Conservation (phyloP, 1,140 invertebrate species). For the Atta colombica region DNA sequence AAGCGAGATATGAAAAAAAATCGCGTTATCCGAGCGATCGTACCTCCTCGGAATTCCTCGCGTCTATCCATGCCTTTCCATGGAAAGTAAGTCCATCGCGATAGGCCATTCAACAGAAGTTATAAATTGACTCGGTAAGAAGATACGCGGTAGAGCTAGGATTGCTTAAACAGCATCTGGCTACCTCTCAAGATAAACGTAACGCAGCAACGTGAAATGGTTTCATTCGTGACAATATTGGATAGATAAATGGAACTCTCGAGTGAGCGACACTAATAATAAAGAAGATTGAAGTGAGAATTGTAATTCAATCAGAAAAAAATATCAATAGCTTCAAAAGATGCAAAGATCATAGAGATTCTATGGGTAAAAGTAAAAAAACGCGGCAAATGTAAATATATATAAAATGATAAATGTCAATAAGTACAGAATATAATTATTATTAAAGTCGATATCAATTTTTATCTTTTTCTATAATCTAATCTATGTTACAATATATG, state of each 20-base stretch:
- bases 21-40: slow-evolving; percentile 45
- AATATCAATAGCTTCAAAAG: slow-evolving; percentile 10
- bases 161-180: slow-evolving; percentile 27
- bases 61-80: slow-evolving; percentile 3
- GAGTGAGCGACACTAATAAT: background rate
- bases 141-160: slow-evolving; percentile 39
- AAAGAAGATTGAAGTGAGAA: background rate
- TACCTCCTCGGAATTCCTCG: slow-evolving; percentile 25
- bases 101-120: slow-evolving; percentile 38
- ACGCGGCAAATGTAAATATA: background rate
- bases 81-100: slow-evolving; percentile 10
- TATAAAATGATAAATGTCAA: background rate
- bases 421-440: background rate
- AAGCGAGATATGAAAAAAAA: slow-evolving; percentile 3
- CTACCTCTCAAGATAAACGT: slow-evolving; percentile 30
- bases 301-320: background rate
- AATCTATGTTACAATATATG: background rate
- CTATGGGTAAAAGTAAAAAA: background rate
- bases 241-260: slow-evolving; percentile 20
- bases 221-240: slow-evolving; percentile 31
- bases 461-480: background rate
- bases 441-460: background rate
- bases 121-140: slow-evolving; percentile 59
- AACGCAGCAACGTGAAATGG: background rate
- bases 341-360: background rate